Percentiles rank a stretch among this genome's conserved stretches.
Conservation (phyloP, 2,888 invertebrate species). For the Coleophora flavipennella region DNA sequence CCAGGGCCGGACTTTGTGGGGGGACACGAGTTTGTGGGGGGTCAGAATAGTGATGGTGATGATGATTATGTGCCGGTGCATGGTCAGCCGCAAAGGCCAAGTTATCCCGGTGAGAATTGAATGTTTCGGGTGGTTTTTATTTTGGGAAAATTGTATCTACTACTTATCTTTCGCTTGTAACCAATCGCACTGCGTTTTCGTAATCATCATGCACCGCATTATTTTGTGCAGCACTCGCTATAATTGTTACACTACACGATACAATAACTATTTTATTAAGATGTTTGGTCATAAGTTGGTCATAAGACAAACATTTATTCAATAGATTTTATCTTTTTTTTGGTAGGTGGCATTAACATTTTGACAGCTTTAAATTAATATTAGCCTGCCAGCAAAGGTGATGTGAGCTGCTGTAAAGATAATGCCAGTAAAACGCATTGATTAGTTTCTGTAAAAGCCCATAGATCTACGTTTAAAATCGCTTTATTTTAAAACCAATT, state of each 20-base stretch:
- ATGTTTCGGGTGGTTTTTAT: conserved; percentile 14
- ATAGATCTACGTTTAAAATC: too few relatives aligned
- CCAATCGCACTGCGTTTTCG: conserved; percentile 51
- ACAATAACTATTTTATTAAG: background rate
- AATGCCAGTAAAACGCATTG: too few relatives aligned
- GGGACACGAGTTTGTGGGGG: too few relatives aligned
- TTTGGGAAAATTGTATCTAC: conserved; percentile 3
- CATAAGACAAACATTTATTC: too few relatives aligned
- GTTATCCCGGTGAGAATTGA: conserved; percentile 58
- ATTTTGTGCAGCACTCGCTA: conserved; percentile 33
- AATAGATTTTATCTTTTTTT: too few relatives aligned
- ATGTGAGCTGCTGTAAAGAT: too few relatives aligned
- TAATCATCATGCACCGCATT: conserved; percentile 61
- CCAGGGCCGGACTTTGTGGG: conserved; percentile 24
- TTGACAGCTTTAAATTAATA: too few relatives aligned
- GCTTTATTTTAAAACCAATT: too few relatives aligned
- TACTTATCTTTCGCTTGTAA: too few relatives aligned
- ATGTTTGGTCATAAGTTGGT: background rate
- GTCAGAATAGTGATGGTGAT: conserved; percentile 32
- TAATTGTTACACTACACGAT: conserved; percentile 1
- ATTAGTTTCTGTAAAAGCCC: too few relatives aligned
- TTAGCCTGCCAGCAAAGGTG: too few relatives aligned
- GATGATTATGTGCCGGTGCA: conserved; percentile 64
- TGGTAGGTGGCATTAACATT: too few relatives aligned
- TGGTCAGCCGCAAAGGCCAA: conserved; percentile 47